These are phyloP conservation scores for Xanthorhoe designata DNA, from an alignment of 2,888 invertebrate genomes.

Conservation along the genomic window DNA sequence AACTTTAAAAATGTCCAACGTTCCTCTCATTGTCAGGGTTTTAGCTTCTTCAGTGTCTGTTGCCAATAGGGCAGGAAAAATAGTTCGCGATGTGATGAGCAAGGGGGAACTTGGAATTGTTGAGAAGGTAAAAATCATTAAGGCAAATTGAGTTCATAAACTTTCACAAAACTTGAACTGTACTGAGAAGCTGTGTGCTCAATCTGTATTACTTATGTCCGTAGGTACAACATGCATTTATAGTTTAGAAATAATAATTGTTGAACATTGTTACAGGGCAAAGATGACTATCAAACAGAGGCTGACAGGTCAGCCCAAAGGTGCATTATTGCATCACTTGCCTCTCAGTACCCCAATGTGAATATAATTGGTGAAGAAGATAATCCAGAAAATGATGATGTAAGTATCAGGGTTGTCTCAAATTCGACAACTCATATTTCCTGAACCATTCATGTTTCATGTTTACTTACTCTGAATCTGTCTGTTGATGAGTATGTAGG, in stretches of 20 bases:
- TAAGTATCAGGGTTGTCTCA: neutral
- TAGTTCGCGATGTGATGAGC: constrained; percentile 95
- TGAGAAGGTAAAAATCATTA: constrained; percentile 89
- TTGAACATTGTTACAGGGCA: constrained; percentile 85
- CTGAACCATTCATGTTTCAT: too few species aligned
- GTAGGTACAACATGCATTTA: neutral
- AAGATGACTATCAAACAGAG: constrained; percentile 98
- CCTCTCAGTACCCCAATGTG: constrained; percentile 92
- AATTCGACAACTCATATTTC: too few species aligned
- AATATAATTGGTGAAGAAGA: constrained; percentile 97
- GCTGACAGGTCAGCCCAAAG: constrained; percentile 98
- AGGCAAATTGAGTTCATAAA: constrained; percentile 28
- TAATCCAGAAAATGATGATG: constrained; percentile 84
- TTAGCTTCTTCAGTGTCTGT: constrained; percentile 92
- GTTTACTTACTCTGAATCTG: too few species aligned
- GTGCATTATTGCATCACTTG: constrained; percentile 95
- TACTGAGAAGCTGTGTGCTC: neutral
- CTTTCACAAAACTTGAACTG: neutral
- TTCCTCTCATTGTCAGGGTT: constrained; percentile 88
- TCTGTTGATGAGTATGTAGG: too few species aligned
- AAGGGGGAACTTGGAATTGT: constrained; percentile 96
- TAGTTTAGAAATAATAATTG: too few species aligned
- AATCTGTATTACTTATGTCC: neutral
- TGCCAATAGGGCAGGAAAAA: constrained; percentile 93
- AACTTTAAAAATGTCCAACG: constrained; percentile 63